Percentiles rank a stretch among this genome's conserved stretches.
These are phyloP conservation scores for Drosophila diplacantha DNA, from an alignment of 2,888 invertebrate genomes.

Conservation along the genomic window DNA sequence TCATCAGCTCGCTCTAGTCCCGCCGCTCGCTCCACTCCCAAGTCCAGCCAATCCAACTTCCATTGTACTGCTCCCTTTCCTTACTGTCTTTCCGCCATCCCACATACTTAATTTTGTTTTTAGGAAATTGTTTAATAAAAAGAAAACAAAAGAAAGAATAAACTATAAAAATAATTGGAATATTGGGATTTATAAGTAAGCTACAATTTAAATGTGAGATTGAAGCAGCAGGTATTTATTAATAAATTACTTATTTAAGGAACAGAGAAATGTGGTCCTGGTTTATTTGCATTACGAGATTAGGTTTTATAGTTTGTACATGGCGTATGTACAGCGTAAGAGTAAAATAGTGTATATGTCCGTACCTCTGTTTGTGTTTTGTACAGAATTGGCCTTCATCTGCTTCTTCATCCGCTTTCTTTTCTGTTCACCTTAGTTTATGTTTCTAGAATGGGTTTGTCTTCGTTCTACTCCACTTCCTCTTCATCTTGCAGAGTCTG, in stretches of 20 bases:
- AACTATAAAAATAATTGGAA: background rate
- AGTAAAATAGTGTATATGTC: background rate
- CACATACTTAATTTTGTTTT: conserved; percentile 13
- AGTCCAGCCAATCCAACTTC: conserved; percentile 1
- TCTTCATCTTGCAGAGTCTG: conserved; percentile 11
- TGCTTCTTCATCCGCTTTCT: background rate
- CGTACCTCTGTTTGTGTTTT: background rate
- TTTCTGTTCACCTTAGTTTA: background rate
- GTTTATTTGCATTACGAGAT: background rate
- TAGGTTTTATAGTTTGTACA: background rate
- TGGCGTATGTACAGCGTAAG: background rate
- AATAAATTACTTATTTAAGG: background rate
- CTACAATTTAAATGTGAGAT: background rate
- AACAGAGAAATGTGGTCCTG: background rate
- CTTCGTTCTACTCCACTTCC: background rate
- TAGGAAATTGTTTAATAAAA: conserved; percentile 33
- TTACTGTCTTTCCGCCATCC: conserved; percentile 6
- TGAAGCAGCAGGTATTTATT: background rate
- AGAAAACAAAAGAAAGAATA: background rate
- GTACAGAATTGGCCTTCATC: background rate
- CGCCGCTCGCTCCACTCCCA: background rate
- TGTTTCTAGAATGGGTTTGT: background rate
- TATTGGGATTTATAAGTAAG: background rate
- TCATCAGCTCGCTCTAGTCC: conserved; percentile 81
- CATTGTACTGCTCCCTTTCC: conserved; percentile 8